phyloP scores from a whole-genome alignment of 2,888 invertebrate genomes.

The Idaea aversata region DNA sequence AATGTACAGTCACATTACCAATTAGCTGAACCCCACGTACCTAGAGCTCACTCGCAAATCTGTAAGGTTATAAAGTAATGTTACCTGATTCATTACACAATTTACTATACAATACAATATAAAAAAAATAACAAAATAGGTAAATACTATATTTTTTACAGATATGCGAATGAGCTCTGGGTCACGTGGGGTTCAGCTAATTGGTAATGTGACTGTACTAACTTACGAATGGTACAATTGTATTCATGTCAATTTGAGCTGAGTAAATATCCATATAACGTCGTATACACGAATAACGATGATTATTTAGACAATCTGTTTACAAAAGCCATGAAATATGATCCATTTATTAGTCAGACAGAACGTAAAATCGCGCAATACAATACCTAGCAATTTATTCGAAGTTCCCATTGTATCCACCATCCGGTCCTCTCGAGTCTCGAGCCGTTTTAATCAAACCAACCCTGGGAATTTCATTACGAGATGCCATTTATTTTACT shows the following conservation, averaged over 20 bases:
- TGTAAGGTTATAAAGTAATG: too few species aligned
- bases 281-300: neutral
- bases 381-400: slow-evolving; percentile 23
- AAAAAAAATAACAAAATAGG: too few species aligned
- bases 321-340: slow-evolving; percentile 5
- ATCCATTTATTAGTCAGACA: slow-evolving; percentile 11
- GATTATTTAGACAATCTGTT: slow-evolving; percentile 9
- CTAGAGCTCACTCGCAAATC: too few species aligned
- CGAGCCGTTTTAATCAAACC: slow-evolving; percentile 47
- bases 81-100: too few species aligned
- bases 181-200: too few species aligned
- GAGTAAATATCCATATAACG: neutral
- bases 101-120: too few species aligned
- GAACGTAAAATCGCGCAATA: slow-evolving; percentile 16
- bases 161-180: too few species aligned
- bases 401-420: slow-evolving; percentile 20
- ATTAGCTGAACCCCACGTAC: too few species aligned
- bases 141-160: too few species aligned
- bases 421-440: slow-evolving; percentile 23
- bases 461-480: slow-evolving; percentile 53
- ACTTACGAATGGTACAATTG: too few species aligned
- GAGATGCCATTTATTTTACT: slow-evolving; percentile 42
- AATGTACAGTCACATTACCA: too few species aligned
- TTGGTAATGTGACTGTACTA: too few species aligned
- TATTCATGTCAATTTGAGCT: neutral